Evolutionary conservation across 2,888 invertebrate species (phyloP), one percentile per base, ranked within the genome.

Genomic region (Caenorhabditis zanzibari): DNA sequence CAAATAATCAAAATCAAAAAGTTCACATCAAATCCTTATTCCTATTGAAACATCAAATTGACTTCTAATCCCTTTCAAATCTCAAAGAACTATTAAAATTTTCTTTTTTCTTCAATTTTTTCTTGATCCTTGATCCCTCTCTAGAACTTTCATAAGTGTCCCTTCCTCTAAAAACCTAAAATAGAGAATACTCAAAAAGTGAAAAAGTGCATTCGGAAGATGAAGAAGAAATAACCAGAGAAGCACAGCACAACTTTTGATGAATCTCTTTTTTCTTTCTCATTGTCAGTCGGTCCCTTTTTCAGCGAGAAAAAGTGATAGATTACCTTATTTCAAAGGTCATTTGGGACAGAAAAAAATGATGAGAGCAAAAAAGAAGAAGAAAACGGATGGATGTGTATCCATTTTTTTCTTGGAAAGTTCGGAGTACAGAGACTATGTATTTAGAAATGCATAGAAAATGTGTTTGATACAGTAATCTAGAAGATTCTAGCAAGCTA

Each of bases 181-280:
- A 6, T 14, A 4, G 32, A 32, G 12, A 47, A 7, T 19, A 19
- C n/a, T 47, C 26, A 61, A 59, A 41, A 22, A 44, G n/a, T 44
- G 44, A 44, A 28, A 63, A 63, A 63, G 63, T 26, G 63, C 63
- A 63, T 28, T 63, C 63, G 26, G 44, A 44, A 44, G 12, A 41
- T 7, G 12, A 24, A 22, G 61, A 59, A 35, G 38, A 38, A 59
- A 32, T 6, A 32, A 7, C 7, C 32, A 32, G 5, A 32, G 32
- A 12, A 44, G 19, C 47, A 47, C 19, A 47, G 19, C 44, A 47
- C 19, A 47, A 19, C 47, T 47, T 47, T 61, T 41, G 47, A 47
- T 47, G 2, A 47, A 47, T 47, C 19, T n/a, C 7, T 47, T 47
- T 47, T 47, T 19, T 47, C 5, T n/a, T n/a, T n/a, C n/a, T n/a